Conservation (phyloP, 2,888 invertebrate species). For the Alitta virens region DNA sequence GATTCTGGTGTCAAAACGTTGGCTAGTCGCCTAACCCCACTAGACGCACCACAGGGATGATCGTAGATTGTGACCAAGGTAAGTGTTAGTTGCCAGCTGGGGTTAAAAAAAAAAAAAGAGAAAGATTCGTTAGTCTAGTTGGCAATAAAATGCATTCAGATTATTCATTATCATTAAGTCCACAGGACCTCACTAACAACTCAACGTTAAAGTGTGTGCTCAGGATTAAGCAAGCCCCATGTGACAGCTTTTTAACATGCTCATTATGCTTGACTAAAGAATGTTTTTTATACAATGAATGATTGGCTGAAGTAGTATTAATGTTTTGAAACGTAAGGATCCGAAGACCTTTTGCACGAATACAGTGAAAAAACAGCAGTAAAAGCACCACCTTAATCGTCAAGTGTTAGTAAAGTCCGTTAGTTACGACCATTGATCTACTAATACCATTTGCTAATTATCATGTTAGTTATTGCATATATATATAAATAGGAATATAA, state of each 20-base stretch:
- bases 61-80: slow-evolving; percentile 14
- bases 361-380: neutral
- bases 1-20: slow-evolving; percentile 12
- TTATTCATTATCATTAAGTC: neutral
- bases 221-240: no score
- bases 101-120: slow-evolving; percentile 23
- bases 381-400: slow-evolving; percentile 23
- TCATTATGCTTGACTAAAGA: no score
- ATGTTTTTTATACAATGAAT: no score
- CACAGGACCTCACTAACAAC: slow-evolving; percentile 17
- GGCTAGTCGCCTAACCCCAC: slow-evolving; percentile 19
- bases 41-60: slow-evolving; percentile 6
- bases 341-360: no score
- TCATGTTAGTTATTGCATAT: slow-evolving; percentile 6
- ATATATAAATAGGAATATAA: slow-evolving; percentile 10
- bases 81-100: slow-evolving; percentile 25
- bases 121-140: slow-evolving; percentile 23
- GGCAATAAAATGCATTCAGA: slow-evolving; percentile 25
- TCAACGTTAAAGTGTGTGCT: slow-evolving; percentile 18
- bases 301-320: no score
- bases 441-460: slow-evolving; percentile 17
- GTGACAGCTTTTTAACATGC: no score
- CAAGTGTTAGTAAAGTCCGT: slow-evolving; percentile 24
- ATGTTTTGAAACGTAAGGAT: no score
- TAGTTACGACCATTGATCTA: slow-evolving; percentile 8